Conservation (phyloP, 2,888 invertebrate genomes). For the Acleris sparsana region DNA sequence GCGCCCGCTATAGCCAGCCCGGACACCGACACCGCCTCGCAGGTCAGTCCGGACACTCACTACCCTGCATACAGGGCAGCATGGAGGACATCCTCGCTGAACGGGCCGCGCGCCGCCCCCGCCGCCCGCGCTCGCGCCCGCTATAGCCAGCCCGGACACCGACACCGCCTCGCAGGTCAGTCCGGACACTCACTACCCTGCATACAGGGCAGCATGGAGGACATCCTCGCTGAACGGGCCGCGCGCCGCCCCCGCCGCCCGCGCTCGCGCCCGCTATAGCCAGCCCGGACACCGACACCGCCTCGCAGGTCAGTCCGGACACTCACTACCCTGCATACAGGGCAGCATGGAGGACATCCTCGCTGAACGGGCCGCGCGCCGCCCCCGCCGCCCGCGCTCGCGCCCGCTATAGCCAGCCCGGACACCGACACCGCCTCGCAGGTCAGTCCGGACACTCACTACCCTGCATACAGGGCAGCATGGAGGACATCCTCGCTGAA, state of each 20-base stretch:
- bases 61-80: slow-evolving; percentile 78
- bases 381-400: slow-evolving; percentile 54
- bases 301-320: slow-evolving; percentile 66
- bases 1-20: slow-evolving; percentile 57
- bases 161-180: slow-evolving; percentile 83
- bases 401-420: slow-evolving; percentile 57
- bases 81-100: slow-evolving; percentile 95
- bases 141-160: slow-evolving; percentile 76
- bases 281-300: slow-evolving; percentile 85
- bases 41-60: slow-evolving; percentile 51
- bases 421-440: slow-evolving; percentile 86
- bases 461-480: slow-evolving; percentile 80
- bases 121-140: slow-evolving; percentile 53
- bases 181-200: neutral
- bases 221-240: slow-evolving; percentile 94
- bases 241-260: slow-evolving; percentile 67
- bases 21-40: slow-evolving; percentile 85
- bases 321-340: slow-evolving; percentile 55
- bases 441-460: slow-evolving; percentile 47
- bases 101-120: slow-evolving; percentile 85
- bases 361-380: slow-evolving; percentile 89
- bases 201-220: slow-evolving; percentile 87
- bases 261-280: slow-evolving; percentile 49
- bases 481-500: slow-evolving; percentile 96
- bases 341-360: slow-evolving; percentile 93